Conservation (phyloP, 2,797 vertebrate species). For the Argentina silus region DNA sequence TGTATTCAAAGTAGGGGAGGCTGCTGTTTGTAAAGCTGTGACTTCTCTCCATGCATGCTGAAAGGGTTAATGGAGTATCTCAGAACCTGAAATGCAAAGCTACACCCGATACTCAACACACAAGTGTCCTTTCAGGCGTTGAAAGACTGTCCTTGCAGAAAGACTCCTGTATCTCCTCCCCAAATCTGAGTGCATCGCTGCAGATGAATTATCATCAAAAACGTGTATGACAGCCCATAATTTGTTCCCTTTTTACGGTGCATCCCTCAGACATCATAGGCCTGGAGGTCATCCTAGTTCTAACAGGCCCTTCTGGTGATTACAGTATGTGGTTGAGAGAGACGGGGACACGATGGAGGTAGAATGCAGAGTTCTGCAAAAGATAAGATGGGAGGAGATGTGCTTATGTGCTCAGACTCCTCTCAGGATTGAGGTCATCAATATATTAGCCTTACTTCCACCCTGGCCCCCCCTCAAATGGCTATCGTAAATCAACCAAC, state of each 20-base stretch:
- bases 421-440: slow-evolving; percentile 15
- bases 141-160: slow-evolving; percentile 34
- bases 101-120: slow-evolving; percentile 25
- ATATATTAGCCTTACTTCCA: background rate
- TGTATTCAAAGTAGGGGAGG: background rate
- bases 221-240: slow-evolving; percentile 14
- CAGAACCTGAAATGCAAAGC: slow-evolving; percentile 24
- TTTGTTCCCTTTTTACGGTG: slow-evolving; percentile 29
- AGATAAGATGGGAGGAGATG: background rate
- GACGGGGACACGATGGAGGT: slow-evolving; percentile 3
- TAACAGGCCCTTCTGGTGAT: slow-evolving; percentile 1
- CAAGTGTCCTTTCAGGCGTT: slow-evolving; percentile 35
- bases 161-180: slow-evolving; percentile 22
- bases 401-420: background rate
- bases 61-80: slow-evolving; percentile 34
- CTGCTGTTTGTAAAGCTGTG: background rate
- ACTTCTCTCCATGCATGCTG: slow-evolving; percentile 22
- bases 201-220: slow-evolving; percentile 37
- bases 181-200: slow-evolving; percentile 12
- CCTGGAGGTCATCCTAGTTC: slow-evolving; percentile 30
- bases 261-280: slow-evolving; percentile 24
- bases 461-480: background rate
- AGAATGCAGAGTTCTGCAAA: background rate
- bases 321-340: background rate
- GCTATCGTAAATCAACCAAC: background rate